A percentile compares a stretch with the other conserved stretches of the same genome.
These are phyloP conservation scores for Spheniscus mendiculus DNA, from an alignment of 2,113 vertebrate species.

Conservation along the genomic window DNA sequence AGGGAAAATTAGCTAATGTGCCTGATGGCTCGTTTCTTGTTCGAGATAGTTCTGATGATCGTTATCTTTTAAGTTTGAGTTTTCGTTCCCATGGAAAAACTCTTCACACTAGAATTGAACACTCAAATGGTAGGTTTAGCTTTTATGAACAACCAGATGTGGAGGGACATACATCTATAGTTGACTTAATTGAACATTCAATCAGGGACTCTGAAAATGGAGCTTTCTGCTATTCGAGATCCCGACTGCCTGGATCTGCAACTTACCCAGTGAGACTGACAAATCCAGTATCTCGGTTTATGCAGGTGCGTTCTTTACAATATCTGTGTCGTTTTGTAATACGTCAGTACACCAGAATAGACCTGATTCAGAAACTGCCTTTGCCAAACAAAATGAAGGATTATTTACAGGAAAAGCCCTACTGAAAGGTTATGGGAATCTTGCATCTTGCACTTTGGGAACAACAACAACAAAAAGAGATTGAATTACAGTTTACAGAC, in stretches of 20 bases:
- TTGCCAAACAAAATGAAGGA: conserved; percentile 99
- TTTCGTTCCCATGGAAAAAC: conserved; percentile 97
- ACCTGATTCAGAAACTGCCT: conserved; percentile 99
- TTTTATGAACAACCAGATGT: conserved; percentile 98
- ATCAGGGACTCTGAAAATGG: conserved; percentile 98
- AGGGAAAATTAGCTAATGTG: conserved; percentile 92
- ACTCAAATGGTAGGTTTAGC: conserved; percentile 98
- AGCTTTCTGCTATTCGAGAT: conserved; percentile 97
- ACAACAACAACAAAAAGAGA: conserved; percentile 79
- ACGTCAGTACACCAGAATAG: conserved; percentile 97
- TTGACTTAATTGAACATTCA: conserved; percentile 96
- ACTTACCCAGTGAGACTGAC: conserved; percentile 96
- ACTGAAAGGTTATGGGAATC: conserved; percentile 87
- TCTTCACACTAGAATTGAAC: conserved; percentile 96
- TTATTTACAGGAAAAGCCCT: conserved; percentile 99
- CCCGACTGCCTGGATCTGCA: conserved; percentile 94
- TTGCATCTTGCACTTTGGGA: conserved; percentile 94
- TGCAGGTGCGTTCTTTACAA: conserved; percentile 98
- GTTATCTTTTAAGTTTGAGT: conserved; percentile 96
- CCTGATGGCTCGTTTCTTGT: conserved; percentile 95
- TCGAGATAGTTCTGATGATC: conserved; percentile 95
- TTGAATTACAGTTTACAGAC: conserved; percentile 91
- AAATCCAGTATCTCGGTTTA: conserved; percentile 95
- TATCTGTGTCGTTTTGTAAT: conserved; percentile 99
- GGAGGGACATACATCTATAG: conserved; percentile 96